These are phyloP conservation scores for Sminthopsis crassicaudata DNA, from an alignment of 2,113 vertebrate genomes.

Conservation along the genomic window DNA sequence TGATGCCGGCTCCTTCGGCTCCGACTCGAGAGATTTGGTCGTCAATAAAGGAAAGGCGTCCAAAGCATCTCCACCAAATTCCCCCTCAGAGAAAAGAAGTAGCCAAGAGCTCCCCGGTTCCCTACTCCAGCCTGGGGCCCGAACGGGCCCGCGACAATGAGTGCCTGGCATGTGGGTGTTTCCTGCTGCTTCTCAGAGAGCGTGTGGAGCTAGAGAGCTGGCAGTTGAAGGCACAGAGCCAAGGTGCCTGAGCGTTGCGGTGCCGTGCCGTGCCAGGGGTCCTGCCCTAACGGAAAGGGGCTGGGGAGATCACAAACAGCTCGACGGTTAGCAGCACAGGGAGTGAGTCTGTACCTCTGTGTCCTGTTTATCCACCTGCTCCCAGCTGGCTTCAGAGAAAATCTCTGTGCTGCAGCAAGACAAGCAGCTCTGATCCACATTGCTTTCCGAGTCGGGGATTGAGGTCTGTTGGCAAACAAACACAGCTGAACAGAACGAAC, in stretches of 20 bases:
- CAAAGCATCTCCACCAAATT: slow-evolving; percentile 47
- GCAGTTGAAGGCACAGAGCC: slow-evolving; percentile 10
- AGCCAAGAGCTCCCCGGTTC: slow-evolving; percentile 45
- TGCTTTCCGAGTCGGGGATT: slow-evolving; percentile 95
- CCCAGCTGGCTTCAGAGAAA: slow-evolving; percentile 99
- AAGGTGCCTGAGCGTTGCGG: slow-evolving; percentile 9
- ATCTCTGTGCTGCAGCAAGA: slow-evolving; percentile 98
- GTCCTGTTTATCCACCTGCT: slow-evolving; percentile 99
- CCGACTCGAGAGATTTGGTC: slow-evolving; percentile 40
- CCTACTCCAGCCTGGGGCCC: slow-evolving; percentile 8
- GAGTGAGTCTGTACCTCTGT: slow-evolving; percentile 91
- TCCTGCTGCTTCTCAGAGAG: slow-evolving; percentile 45
- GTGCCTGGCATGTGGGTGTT: neutral
- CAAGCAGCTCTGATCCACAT: slow-evolving; percentile 96
- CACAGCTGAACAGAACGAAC: slow-evolving; percentile 85
- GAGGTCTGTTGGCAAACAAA: slow-evolving; percentile 94
- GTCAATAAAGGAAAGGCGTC: slow-evolving; percentile 60
- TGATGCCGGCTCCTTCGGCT: neutral
- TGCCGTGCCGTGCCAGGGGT: neutral
- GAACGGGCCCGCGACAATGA: neutral
- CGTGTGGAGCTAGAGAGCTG: slow-evolving; percentile 42
- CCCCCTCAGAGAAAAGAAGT: slow-evolving; percentile 34
- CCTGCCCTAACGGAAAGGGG: slow-evolving; percentile 47
- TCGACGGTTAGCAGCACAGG: slow-evolving; percentile 75
- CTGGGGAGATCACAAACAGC: slow-evolving; percentile 59